Conservation (phyloP, 2,888 invertebrate species). For the Poecilobothrus nobilitatus region DNA sequence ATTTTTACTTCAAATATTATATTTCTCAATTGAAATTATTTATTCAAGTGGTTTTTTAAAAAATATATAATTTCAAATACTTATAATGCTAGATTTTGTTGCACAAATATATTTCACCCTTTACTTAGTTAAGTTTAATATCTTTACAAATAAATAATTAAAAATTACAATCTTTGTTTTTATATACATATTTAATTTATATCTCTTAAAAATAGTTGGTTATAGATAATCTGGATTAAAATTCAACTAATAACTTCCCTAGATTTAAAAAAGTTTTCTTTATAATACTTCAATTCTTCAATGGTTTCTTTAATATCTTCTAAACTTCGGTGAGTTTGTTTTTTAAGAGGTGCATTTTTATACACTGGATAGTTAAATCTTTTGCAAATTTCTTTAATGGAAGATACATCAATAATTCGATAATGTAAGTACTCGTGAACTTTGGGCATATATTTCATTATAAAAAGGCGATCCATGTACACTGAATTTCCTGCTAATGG, state of each 20-base stretch:
- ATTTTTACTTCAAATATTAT: background rate
- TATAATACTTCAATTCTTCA: conserved; percentile 72
- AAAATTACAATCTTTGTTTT: background rate
- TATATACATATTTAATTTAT: too few relatives aligned
- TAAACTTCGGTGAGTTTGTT: conserved; percentile 61
- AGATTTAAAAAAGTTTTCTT: conserved; percentile 50
- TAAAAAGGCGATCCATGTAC: conserved; percentile 76
- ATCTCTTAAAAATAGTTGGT: too few relatives aligned
- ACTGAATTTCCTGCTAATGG: conserved; percentile 84
- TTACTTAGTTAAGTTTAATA: conserved; percentile 4
- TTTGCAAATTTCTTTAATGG: conserved; percentile 73
- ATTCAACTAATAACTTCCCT: too few relatives aligned
- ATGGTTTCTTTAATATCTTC: conserved; percentile 83
- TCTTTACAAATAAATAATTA: conserved; percentile 1
- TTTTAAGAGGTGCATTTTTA: conserved; percentile 53
- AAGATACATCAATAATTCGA: conserved; percentile 85
- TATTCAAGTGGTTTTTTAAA: background rate
- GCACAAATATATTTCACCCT: conserved; percentile 2
- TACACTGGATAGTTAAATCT: conserved; percentile 65
- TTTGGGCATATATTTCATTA: conserved; percentile 71
- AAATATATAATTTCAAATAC: background rate
- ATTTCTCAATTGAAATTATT: background rate
- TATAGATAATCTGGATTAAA: conserved; percentile 10
- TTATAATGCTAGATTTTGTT: background rate
- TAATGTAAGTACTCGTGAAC: conserved; percentile 77